These are phyloP conservation scores for Platysteira castanea DNA, from an alignment of 2,113 vertebrate species.

Conservation along the genomic window DNA sequence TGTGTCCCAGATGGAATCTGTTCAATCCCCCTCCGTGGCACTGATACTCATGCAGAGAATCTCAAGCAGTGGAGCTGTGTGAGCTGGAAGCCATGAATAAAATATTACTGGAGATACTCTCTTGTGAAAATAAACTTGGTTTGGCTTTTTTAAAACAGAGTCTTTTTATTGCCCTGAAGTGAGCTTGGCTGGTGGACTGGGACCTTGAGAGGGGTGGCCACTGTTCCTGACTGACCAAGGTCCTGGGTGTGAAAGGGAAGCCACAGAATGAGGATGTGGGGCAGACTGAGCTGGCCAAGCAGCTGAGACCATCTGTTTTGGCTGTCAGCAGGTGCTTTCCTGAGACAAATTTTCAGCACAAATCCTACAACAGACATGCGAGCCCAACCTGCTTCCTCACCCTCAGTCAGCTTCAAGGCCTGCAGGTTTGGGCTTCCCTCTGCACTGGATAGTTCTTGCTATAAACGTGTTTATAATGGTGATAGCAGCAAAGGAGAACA, in stretches of 20 bases:
- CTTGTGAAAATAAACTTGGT: constrained; percentile 8
- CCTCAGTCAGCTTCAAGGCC: not conserved
- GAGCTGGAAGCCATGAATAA: not conserved
- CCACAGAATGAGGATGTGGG: not conserved
- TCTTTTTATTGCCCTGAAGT: not conserved
- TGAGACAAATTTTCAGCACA: not conserved
- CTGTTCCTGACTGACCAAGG: not conserved
- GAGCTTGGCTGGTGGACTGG: not conserved
- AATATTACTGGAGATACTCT: not conserved
- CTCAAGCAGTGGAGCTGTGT: not conserved
- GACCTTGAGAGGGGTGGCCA: not conserved
- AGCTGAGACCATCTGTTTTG: not conserved
- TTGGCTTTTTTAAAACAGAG: not conserved
- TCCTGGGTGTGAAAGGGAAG: not conserved
- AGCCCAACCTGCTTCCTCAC: not conserved
- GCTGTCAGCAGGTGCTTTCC: not conserved
- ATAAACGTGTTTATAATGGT: not conserved
- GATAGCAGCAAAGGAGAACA: not conserved
- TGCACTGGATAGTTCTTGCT: not conserved
- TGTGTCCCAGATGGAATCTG: accelerated
- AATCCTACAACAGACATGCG: no score
- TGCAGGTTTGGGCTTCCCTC: not conserved
- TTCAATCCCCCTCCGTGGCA: not conserved
- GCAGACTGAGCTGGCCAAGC: not conserved
- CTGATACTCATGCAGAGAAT: not conserved